Percentiles rank a stretch among this genome's conserved stretches.
phyloP scores from a whole-genome alignment of 2,797 vertebrate species.

The Cheirogaleus major region DNA sequence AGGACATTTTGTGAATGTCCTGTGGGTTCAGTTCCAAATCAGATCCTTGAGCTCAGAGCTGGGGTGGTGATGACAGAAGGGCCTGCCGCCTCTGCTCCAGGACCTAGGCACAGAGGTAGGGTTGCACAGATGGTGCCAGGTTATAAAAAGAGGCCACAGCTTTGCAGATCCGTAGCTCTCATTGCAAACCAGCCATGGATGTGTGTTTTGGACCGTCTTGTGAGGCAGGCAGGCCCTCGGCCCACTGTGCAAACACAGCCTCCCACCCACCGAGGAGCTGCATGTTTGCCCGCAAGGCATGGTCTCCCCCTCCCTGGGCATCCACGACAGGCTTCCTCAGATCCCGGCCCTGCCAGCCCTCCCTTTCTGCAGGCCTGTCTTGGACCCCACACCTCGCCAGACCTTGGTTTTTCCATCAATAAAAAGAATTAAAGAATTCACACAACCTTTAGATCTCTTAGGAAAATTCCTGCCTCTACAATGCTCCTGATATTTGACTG shows the following conservation, averaged over 20 bases:
- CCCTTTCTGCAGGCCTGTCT: not conserved
- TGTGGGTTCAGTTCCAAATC: not conserved
- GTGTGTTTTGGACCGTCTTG: not conserved
- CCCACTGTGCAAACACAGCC: not conserved
- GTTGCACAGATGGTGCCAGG: accelerated
- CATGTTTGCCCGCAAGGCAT: not conserved
- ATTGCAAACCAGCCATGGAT: not conserved
- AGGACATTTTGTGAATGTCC: not conserved
- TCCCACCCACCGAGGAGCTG: not conserved
- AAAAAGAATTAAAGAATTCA: not conserved
- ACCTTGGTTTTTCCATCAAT: not conserved
- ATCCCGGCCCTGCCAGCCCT: not conserved
- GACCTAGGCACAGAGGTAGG: not conserved
- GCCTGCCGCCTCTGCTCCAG: not conserved
- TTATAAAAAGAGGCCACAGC: not conserved
- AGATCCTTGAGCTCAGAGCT: not conserved
- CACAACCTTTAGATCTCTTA: not conserved
- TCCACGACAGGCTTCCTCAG: not conserved
- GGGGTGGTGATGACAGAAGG: accelerated
- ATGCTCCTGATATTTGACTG: not conserved
- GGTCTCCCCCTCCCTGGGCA: not conserved
- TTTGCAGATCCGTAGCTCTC: not conserved
- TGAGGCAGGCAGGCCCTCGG: not conserved
- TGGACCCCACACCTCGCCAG: not conserved
- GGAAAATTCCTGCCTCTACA: not conserved